These are phyloP conservation scores for Nephrotoma flavescens DNA, from an alignment of 2,888 invertebrate species.

Conservation along the genomic window DNA sequence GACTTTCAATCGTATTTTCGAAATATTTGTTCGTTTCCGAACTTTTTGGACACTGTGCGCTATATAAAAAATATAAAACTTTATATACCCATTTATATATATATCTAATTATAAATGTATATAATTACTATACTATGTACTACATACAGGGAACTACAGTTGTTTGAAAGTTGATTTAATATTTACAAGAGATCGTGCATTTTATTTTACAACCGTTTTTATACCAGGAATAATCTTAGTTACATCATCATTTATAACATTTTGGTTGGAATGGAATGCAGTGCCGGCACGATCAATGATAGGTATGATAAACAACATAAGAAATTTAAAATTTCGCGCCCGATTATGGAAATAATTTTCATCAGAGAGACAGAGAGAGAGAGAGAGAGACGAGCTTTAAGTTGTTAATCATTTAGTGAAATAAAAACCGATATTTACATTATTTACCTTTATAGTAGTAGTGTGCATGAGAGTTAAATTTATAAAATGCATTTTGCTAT, in stretches of 20 bases:
- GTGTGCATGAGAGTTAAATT: neutral
- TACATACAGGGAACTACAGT: constrained; percentile 80
- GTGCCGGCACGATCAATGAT: constrained; percentile 94
- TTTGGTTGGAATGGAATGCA: constrained; percentile 96
- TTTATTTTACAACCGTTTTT: constrained; percentile 94
- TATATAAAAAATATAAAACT: too few species aligned
- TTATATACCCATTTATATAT: neutral
- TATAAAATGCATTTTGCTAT: neutral
- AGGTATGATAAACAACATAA: constrained; percentile 35
- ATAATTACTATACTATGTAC: neutral
- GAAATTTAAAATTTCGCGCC: neutral
- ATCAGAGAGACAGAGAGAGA: neutral
- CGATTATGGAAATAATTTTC: neutral
- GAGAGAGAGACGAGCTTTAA: neutral
- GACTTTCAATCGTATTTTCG: too few species aligned
- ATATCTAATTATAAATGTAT: neutral
- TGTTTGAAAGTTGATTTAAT: constrained; percentile 86
- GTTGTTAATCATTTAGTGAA: neutral
- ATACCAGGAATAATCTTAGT: constrained; percentile 93
- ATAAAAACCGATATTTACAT: neutral
- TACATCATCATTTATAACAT: constrained; percentile 92
- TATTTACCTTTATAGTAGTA: neutral
- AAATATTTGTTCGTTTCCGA: too few species aligned
- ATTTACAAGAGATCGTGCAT: constrained; percentile 89
- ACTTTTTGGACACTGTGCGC: too few species aligned